phyloP scores from a whole-genome alignment of 2,888 invertebrate species.

The Hydropsyche betteni region DNA sequence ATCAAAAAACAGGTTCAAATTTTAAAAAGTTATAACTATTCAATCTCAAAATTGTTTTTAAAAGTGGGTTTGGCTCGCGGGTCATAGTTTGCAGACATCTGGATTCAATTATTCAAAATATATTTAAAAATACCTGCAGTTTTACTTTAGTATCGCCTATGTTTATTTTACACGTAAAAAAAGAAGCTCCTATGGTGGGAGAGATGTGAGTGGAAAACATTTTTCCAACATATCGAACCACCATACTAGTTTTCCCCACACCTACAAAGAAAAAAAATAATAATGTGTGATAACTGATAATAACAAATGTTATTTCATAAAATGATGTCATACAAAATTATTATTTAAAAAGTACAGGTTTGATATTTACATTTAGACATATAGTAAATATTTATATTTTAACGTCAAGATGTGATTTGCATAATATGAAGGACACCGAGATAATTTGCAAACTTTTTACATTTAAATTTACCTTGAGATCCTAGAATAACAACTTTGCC shows the following conservation, averaged over 20 bases:
- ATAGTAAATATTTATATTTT: too few species aligned
- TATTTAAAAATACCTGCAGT: constrained; percentile 70
- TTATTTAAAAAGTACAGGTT: too few species aligned
- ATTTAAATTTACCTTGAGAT: constrained; percentile 72
- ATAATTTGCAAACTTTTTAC: not conserved
- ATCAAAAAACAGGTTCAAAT: too few species aligned
- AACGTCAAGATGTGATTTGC: not conserved
- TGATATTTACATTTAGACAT: too few species aligned
- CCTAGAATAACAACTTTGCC: constrained; percentile 89
- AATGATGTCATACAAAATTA: too few species aligned
- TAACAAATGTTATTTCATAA: too few species aligned
- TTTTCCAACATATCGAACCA: constrained; percentile 82
- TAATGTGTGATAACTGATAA: too few species aligned
- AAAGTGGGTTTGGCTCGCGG: too few species aligned
- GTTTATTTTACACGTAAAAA: constrained; percentile 85
- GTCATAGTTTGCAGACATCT: too few species aligned
- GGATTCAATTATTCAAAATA: too few species aligned
- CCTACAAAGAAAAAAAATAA: constrained; percentile 66
- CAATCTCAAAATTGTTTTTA: too few species aligned
- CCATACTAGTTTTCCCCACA: constrained; percentile 90
- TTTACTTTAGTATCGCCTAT: constrained; percentile 77
- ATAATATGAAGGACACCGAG: not conserved
- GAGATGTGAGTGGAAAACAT: constrained; percentile 78
- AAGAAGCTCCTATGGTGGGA: constrained; percentile 90
- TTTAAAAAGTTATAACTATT: too few species aligned